phyloP scores from a whole-genome alignment of 2,113 vertebrate genomes.

The Podiceps cristatus region DNA sequence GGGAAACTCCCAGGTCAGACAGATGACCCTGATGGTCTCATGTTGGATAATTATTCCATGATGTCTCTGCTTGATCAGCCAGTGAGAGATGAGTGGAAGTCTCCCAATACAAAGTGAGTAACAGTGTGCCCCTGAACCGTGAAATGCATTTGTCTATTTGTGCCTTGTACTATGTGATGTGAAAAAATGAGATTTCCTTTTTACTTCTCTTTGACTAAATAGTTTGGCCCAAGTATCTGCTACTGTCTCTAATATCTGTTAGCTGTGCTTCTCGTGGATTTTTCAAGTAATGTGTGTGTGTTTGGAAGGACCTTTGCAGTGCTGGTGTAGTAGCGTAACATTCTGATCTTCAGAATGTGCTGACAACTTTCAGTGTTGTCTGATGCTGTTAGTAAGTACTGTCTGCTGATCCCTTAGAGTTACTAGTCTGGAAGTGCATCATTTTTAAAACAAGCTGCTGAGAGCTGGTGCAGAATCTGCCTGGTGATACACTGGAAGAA shows the following conservation, averaged over 20 bases:
- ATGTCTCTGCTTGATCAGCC: constrained; percentile 92
- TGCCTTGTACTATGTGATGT: background rate
- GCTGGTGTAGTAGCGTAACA: background rate
- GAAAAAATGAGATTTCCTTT: background rate
- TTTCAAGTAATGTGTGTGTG: background rate
- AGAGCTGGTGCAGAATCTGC: background rate
- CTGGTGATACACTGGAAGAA: background rate
- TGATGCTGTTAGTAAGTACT: background rate
- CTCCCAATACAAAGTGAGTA: constrained; percentile 56
- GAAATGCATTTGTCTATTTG: background rate
- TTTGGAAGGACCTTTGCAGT: background rate
- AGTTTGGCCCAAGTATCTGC: background rate
- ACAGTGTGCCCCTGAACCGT: background rate
- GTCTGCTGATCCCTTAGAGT: background rate
- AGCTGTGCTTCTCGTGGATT: background rate
- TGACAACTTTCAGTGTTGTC: background rate
- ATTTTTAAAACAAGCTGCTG: background rate
- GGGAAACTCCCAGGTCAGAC: constrained; percentile 92
- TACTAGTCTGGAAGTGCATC: background rate
- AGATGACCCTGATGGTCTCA: constrained; percentile 88
- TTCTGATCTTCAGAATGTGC: background rate
- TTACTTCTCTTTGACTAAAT: background rate
- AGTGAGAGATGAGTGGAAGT: constrained; percentile 61
- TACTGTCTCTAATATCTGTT: background rate
- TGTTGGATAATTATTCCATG: constrained; percentile 86